Evolutionary conservation across 2,797 vertebrate genomes (phyloP).

Genomic region (Trachurus trachurus): DNA sequence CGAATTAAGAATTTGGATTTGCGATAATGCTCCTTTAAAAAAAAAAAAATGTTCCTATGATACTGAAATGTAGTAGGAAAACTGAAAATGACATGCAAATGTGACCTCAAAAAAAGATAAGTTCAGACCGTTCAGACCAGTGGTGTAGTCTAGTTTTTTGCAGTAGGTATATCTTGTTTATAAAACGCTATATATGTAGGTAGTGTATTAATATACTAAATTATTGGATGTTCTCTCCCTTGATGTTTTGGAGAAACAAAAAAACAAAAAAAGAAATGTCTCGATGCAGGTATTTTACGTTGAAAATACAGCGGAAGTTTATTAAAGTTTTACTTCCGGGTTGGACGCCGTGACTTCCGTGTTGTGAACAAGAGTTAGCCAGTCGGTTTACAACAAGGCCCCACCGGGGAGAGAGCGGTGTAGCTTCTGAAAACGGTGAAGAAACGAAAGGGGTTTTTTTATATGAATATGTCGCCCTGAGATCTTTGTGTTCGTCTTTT

Average conservation of each 20-base stretch:
- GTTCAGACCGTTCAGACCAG: no score
- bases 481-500: rapidly evolving
- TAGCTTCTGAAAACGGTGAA: not conserved
- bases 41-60: no score
- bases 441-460: not conserved
- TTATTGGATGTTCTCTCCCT: not conserved
- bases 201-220: no score
- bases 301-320: not conserved
- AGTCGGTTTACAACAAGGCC: conserved; percentile 1
- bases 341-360: conserved; percentile 36
- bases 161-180: no score
- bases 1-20: no score
- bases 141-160: no score
- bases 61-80: no score
- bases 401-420: not conserved
- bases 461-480: not conserved
- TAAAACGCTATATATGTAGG: not conserved
- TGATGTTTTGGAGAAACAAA: not conserved
- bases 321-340: conserved; percentile 45
- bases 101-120: not conserved
- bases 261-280: no score
- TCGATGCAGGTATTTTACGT: not conserved
- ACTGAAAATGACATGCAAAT: not conserved
- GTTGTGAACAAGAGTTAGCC: conserved; percentile 44
- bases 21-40: no score